phyloP scores from a whole-genome alignment of 1,140 invertebrate genomes.

The Drosophila orosa region DNA sequence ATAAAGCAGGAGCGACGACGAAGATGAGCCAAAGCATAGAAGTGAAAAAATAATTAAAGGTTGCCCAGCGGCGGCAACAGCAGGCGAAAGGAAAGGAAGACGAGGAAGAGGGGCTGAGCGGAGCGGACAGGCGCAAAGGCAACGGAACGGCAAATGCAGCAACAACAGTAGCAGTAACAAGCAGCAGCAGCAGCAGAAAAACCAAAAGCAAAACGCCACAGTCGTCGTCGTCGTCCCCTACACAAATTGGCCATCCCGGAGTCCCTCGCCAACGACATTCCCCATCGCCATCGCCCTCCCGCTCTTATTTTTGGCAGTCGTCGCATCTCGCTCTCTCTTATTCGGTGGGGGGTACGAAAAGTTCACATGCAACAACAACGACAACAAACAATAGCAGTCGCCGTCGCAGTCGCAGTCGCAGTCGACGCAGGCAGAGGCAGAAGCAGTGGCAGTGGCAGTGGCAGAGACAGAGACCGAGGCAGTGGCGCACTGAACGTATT shows the following conservation, averaged over 20 bases:
- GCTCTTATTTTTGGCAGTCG: conserved; percentile 46
- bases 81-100: conserved; percentile 19
- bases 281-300: conserved; percentile 17
- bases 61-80: conserved; percentile 35
- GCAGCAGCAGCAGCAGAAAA: conserved; percentile 22
- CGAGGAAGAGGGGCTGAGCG: conserved; percentile 15
- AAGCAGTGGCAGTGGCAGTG: conserved; percentile 14
- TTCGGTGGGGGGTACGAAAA: conserved; percentile 56
- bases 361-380: conserved; percentile 60
- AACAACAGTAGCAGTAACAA: conserved; percentile 49
- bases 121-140: conserved; percentile 24
- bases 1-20: conserved; percentile 67
- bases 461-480: conserved; percentile 21
- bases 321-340: conserved; percentile 33
- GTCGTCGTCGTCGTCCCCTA: conserved; percentile 20
- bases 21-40: conserved; percentile 72
- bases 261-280: conserved; percentile 20
- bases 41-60: conserved; percentile 78
- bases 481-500: conserved; percentile 47
- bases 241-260: conserved; percentile 36
- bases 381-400: conserved; percentile 46
- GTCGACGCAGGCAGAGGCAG: conserved; percentile 19
- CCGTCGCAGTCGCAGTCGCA: conserved; percentile 7
- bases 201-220: conserved; percentile 7
- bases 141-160: conserved; percentile 26